phyloP scores from a whole-genome alignment of 1,140 invertebrate genomes.

The Drosophila repleta region DNA sequence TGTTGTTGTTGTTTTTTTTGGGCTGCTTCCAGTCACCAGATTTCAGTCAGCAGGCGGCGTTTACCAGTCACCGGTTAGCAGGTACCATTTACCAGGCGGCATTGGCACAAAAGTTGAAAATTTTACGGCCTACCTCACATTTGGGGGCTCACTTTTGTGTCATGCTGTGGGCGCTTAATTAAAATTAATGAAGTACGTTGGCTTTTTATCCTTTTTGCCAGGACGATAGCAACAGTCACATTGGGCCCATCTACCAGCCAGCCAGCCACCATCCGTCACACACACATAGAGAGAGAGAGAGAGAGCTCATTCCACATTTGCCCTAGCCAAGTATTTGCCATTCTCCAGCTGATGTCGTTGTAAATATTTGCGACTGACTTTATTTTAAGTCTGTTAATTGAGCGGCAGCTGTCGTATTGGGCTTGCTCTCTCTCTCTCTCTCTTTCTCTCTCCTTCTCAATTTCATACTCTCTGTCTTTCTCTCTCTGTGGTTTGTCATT shows the following conservation, averaged over 20 bases:
- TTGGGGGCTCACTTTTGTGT: conserved; percentile 48
- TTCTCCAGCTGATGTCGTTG: conserved; percentile 37
- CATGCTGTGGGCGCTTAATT: conserved; percentile 72
- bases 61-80: conserved; percentile 7
- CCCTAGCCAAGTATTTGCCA: conserved; percentile 11
- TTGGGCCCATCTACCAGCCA: neutral
- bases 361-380: conserved; percentile 69
- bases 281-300: too few species aligned
- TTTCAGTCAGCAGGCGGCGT: neutral
- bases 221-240: conserved; percentile 35
- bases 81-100: neutral
- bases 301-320: neutral
- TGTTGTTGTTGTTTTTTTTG: neutral
- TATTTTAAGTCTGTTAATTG: conserved; percentile 72
- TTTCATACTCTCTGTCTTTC: neutral
- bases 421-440: neutral
- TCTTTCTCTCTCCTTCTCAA: too few species aligned
- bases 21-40: too few species aligned
- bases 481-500: conserved; percentile 2
- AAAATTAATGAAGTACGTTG: conserved; percentile 77
- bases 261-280: neutral
- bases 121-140: conserved; percentile 28
- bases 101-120: conserved; percentile 16
- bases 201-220: conserved; percentile 73
- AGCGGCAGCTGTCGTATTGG: conserved; percentile 35